Percentiles rank a stretch among this genome's conserved stretches.
Conservation (phyloP, 2,113 vertebrate species). For the rabbit (Oryctolagus cuniculus) region mOryCun1.1 NC_091445.1:46825001-46825500, state of each 20-base stretch:
- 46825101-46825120: no score
- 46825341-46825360: not conserved
- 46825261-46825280: not conserved
- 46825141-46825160: not conserved
- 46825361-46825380: not conserved
- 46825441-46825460: not conserved
- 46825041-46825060: no score
- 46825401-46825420: not conserved
- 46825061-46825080: no score
- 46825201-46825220: not conserved
- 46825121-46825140: not conserved
- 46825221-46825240: not conserved
- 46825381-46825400: not conserved
- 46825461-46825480: not conserved
- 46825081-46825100: no score
- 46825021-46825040: no score
- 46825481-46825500: not conserved
- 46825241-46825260: not conserved
- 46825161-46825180: not conserved
- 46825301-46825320: not conserved
- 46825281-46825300: not conserved
- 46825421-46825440: not conserved
- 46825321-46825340: not conserved
- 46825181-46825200: not conserved
- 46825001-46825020: no score